phyloP scores from a whole-genome alignment of 2,113 vertebrate genomes.

The Phalacrocorax brasilianus region DNA sequence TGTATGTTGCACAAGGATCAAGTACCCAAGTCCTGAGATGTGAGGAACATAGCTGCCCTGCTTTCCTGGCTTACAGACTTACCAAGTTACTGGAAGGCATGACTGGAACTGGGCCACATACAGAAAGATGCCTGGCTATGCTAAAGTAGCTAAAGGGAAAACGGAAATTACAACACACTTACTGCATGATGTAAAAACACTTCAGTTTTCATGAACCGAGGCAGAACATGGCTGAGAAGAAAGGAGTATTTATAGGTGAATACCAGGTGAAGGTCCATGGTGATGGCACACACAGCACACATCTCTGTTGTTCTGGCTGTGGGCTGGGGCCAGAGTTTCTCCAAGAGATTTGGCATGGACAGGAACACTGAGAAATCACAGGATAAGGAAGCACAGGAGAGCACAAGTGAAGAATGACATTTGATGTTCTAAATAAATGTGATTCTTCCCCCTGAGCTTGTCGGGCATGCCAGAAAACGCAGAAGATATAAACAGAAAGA shows the following conservation, averaged over 20 bases:
- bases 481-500: neutral
- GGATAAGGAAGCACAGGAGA: neutral
- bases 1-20: neutral
- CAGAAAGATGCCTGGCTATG: neutral
- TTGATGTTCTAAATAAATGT: neutral
- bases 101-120: neutral
- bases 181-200: neutral
- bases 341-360: neutral
- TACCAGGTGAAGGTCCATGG: fast-evolving
- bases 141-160: neutral
- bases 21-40: neutral
- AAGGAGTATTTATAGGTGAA: neutral
- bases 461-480: neutral
- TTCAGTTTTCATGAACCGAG: fast-evolving
- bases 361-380: neutral
- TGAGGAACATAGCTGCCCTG: neutral
- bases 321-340: neutral
- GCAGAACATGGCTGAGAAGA: neutral
- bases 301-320: neutral
- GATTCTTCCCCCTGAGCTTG: neutral
- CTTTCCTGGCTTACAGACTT: neutral
- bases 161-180: neutral
- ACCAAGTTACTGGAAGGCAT: neutral
- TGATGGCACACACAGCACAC: neutral
- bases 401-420: neutral